Evolutionary conservation across 2,888 invertebrate species (phyloP), one percentile per base, ranked within the genome.

Genomic region (Sturmia bella): DNA sequence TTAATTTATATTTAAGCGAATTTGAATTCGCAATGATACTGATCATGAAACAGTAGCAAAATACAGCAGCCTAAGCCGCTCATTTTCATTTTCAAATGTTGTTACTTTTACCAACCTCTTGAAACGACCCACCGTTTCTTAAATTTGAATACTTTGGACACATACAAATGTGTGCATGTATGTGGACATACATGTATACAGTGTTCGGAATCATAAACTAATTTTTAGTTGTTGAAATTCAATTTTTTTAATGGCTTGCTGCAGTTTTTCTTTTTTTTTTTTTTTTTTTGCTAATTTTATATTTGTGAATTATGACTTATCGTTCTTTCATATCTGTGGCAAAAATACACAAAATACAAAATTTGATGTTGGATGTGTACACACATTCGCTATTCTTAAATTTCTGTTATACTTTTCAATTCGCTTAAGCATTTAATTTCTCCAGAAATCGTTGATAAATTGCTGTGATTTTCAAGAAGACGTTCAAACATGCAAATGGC

Each of bases 101-200:
- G 82, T 75, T 78, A 82, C 78, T 74, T 82, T 78, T 69, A 50
- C 82, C 82, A 82, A 75, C 82, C 82, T 78, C 66, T 78, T 32
- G 69, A 78, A 54, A 75, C 82, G 78, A 72, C 78, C 82, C 82
- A 78, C 82, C 70, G 43, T 52, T 81, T 68, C 9, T 15, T 11
- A 43, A 17, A 0, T 54, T 80, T 57, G 15, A 50, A 17, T 6
- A 24, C 37, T 39, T 39, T 13, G 54, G 1, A 27, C 27, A 12
- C 21, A 50, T n/a, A n/a, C n/a, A n/a, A n/a, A n/a, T n/a, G n/a
- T n/a, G 9, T 17, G 3, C 15, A 15, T 48, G 19, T 5, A 48
- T 52, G 13, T 5, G 52, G 2, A 7, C 21, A 27, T 27, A 0
- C 21, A 21, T 5, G 1, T 11, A 41, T 6, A 7, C 9, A 7